phyloP scores from a whole-genome alignment of 1,140 invertebrate genomes.

The Agrypnia vestita region DNA sequence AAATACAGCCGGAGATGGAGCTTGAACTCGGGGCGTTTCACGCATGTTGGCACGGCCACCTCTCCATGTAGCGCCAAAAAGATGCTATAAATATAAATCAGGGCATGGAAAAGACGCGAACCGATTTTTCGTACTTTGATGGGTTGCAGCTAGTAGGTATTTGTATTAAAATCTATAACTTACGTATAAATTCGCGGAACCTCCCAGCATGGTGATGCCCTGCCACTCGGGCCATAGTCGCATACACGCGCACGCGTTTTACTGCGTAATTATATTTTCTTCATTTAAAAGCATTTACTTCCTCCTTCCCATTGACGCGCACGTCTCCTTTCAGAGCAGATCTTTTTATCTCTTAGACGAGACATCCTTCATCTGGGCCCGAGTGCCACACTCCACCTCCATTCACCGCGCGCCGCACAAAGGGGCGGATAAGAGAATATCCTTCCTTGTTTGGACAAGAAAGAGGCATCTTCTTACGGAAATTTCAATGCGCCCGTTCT shows the following conservation, averaged over 20 bases:
- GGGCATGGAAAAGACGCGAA: too few species aligned
- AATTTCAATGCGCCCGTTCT: constrained; percentile 15
- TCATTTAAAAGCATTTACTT: constrained; percentile 44
- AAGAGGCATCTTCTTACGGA: constrained; percentile 23
- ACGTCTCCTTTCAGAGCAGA: constrained; percentile 36
- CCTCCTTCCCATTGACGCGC: constrained; percentile 51
- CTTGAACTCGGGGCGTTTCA: too few species aligned
- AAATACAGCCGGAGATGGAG: too few species aligned
- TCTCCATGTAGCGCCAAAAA: too few species aligned
- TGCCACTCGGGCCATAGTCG: too few species aligned
- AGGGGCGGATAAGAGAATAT: constrained; percentile 26
- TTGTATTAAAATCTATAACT: too few species aligned
- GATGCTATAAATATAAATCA: too few species aligned
- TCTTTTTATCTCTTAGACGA: constrained; percentile 55
- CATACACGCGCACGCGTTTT: neutral
- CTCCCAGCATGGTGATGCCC: too few species aligned
- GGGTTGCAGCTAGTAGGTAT: too few species aligned
- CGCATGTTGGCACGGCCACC: too few species aligned
- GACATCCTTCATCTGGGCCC: constrained; percentile 50
- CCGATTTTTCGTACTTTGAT: too few species aligned
- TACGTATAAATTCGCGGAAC: too few species aligned
- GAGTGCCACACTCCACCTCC: constrained; percentile 32
- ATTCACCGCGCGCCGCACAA: constrained; percentile 40
- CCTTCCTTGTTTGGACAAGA: constrained; percentile 39
- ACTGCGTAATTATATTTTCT: neutral